These are phyloP conservation scores for Misgurnus anguillicaudatus DNA, from an alignment of 2,113 vertebrate genomes.

Conservation along the genomic window DNA sequence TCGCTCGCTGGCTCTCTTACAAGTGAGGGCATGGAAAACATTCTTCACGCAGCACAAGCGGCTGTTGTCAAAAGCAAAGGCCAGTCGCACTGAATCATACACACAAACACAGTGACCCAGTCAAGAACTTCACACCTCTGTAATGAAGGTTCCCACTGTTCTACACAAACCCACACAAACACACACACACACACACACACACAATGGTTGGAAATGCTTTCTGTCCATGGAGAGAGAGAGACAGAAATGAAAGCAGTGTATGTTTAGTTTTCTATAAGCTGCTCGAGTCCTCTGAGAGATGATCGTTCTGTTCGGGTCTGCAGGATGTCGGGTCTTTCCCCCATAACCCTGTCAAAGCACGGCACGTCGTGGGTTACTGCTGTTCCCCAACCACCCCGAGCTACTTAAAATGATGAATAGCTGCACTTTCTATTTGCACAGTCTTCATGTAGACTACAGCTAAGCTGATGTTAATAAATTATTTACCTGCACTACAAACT, in stretches of 20 bases:
- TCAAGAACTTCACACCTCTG: constrained; percentile 36
- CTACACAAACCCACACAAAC: constrained; percentile 11
- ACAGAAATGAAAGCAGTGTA: not conserved
- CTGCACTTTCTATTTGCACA: too few species aligned
- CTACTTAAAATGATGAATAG: too few species aligned
- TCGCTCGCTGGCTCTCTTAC: constrained; percentile 32
- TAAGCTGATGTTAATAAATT: too few species aligned
- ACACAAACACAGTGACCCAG: constrained; percentile 25
- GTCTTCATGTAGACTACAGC: too few species aligned
- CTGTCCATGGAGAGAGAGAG: not conserved
- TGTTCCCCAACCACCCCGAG: too few species aligned
- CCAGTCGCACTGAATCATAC: constrained; percentile 65
- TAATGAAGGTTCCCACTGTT: constrained; percentile 21
- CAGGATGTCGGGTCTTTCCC: not conserved
- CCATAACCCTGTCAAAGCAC: too few species aligned
- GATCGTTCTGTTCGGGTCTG: not conserved
- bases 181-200: constrained; percentile 23
- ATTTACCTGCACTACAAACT: not conserved
- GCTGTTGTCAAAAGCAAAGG: constrained; percentile 72
- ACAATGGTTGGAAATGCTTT: not conserved
- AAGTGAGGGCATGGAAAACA: constrained; percentile 79
- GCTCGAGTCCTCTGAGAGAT: not conserved
- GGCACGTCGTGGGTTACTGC: too few species aligned
- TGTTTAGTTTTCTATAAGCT: not conserved
- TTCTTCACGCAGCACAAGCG: constrained; percentile 69